phyloP scores from a whole-genome alignment of 64 coral and sea anemone species.

The Porites lutea region DNA sequence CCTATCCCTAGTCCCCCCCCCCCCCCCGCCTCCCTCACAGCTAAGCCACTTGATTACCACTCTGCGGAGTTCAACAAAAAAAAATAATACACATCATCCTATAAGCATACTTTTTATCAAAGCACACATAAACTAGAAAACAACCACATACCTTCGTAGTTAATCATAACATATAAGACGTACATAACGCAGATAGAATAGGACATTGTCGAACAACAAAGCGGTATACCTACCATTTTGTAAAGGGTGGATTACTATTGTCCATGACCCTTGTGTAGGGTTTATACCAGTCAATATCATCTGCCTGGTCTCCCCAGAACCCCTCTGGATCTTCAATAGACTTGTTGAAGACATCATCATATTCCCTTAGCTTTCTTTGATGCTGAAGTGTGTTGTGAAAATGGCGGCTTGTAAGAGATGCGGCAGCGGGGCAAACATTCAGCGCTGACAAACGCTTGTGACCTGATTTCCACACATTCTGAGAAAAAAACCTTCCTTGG shows the following conservation, averaged over 20 bases:
- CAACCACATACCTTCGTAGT: too few species aligned
- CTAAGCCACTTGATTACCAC: too few species aligned
- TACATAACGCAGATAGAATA: too few species aligned
- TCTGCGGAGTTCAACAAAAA: too few species aligned
- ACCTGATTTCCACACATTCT: not conserved
- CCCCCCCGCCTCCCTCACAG: too few species aligned
- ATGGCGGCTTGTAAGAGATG: not conserved
- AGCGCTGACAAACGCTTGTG: not conserved
- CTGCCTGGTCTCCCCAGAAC: conserved; percentile 79
- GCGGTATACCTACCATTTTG: conserved; percentile 77
- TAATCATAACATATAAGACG: too few species aligned
- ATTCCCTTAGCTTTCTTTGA: conserved; percentile 7
- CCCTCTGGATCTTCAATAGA: conserved; percentile 75
- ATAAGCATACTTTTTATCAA: too few species aligned
- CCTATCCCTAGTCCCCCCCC: too few species aligned
- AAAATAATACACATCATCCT: too few species aligned
- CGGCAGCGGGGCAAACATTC: not conserved
- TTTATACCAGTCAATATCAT: conserved; percentile 92
- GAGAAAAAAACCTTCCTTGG: conserved; percentile 2
- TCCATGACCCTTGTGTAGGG: conserved; percentile 79
- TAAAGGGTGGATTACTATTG: conserved; percentile 82
- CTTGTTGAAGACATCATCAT: conserved; percentile 82
- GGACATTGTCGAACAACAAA: too few species aligned
- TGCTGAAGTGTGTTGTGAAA: conserved; percentile 19
- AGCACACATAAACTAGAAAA: too few species aligned